A percentile compares a stretch with the other conserved stretches of the same genome.
These are phyloP conservation scores for Zonitis immaculata DNA, from an alignment of 2,888 invertebrate species.

Conservation along the genomic window DNA sequence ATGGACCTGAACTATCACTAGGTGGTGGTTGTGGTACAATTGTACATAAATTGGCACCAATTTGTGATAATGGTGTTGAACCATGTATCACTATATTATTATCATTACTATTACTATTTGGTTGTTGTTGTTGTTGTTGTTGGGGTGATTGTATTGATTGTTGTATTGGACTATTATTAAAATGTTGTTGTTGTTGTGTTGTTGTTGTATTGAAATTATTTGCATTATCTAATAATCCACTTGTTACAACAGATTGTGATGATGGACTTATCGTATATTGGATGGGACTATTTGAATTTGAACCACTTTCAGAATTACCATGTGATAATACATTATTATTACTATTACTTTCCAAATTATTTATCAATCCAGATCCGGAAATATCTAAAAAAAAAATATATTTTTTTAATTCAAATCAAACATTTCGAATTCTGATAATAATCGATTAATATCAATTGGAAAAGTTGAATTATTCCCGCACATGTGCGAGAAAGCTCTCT, in stretches of 20 bases:
- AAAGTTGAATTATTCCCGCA: too few species aligned
- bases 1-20: slow-evolving; percentile 52
- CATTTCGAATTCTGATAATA: too few species aligned
- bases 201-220: slow-evolving; percentile 3
- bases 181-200: slow-evolving; percentile 14
- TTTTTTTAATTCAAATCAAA: too few species aligned
- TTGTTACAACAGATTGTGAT: slow-evolving; percentile 33
- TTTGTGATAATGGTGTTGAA: slow-evolving; percentile 81
- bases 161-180: slow-evolving; percentile 28
- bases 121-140: slow-evolving; percentile 38
- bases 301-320: slow-evolving; percentile 48
- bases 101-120: slow-evolving; percentile 26
- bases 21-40: slow-evolving; percentile 53
- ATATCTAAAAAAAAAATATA: too few species aligned
- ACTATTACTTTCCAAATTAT: slow-evolving; percentile 47
- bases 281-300: slow-evolving; percentile 51
- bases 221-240: neutral
- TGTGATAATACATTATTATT: slow-evolving; percentile 50
- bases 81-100: slow-evolving; percentile 64
- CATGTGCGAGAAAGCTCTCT: too few species aligned
- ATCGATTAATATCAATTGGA: too few species aligned
- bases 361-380: slow-evolving; percentile 48
- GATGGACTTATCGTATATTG: slow-evolving; percentile 47
- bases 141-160: slow-evolving; percentile 24
- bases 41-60: slow-evolving; percentile 67